Percentiles rank a stretch among this genome's conserved stretches.
Evolutionary conservation across 2,113 vertebrate genomes (phyloP).

Genomic region (Bubalus kerabau): DNA sequence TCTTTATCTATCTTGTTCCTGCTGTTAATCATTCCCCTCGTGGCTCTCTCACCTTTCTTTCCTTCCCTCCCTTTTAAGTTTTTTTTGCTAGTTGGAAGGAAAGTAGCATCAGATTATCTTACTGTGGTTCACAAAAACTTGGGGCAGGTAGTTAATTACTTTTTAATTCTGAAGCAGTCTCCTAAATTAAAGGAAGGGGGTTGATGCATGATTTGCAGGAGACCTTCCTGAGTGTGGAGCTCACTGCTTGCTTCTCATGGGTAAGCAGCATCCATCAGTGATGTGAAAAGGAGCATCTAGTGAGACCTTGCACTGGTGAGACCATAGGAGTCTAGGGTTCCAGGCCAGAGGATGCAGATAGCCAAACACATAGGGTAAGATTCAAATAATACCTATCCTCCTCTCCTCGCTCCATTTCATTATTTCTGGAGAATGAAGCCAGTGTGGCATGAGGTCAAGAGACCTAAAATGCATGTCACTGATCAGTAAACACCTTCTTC

Average conservation of each 20-base stretch:
- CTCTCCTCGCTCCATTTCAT: neutral
- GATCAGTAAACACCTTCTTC: conserved; percentile 59
- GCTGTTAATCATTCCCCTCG: neutral
- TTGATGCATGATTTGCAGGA: neutral
- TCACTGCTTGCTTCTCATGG: neutral
- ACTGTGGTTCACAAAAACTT: neutral
- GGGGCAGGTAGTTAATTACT: neutral
- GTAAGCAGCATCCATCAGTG: neutral
- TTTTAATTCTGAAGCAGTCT: neutral
- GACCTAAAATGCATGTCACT: conserved; percentile 60
- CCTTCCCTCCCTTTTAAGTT: accelerated
- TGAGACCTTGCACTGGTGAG: neutral
- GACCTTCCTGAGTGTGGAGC: too few relatives aligned
- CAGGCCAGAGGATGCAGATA: neutral
- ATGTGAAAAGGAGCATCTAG: neutral
- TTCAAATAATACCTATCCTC: neutral
- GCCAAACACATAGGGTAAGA: neutral
- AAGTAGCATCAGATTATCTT: neutral
- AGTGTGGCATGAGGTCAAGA: conserved; percentile 19
- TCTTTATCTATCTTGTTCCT: neutral
- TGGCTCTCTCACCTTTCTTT: neutral
- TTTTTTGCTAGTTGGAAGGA: neutral
- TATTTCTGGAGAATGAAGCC: neutral
- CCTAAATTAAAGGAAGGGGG: neutral
- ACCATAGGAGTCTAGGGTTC: neutral